Base-by-base conservation (phyloP, 92 coral and sea anemone genomes). In the Umimayanthus chanpuru region DNA sequence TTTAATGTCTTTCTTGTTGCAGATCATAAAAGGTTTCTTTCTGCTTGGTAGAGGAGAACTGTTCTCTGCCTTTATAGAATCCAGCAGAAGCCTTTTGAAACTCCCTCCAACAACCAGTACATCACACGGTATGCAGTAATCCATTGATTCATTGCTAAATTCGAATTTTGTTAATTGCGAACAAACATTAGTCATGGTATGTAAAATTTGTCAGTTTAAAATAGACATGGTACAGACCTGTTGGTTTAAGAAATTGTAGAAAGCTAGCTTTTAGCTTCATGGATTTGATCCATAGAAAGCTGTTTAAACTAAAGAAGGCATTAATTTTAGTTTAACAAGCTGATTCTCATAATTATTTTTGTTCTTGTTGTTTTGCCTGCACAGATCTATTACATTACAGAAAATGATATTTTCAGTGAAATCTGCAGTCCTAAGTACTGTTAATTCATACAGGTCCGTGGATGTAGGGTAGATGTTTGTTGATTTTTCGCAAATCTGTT, bases 11-110 rank as follows among this genome's bases (percentile, higher is more conserved):
- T 20, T 67, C 84, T 4, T 10, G 18, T 28, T 71, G 18, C 83
- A 97, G 99, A 93, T 95, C 67, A 77, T 97, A 29, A 97, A 97
- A 85, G 99, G 92, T 20, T 97, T 96, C 71, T 97, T 96, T 92
- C 88, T 97, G 3, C 93, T 97, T 89, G 99, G 99, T 47, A 91
- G 98, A 84, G 99, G 99, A 44, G 99, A 97, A 75, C 61, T 97
- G 25, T 97, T 97, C 90, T 96, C 98, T 29, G 93, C 95, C 73
- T 94, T 97, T 76, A 95, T 94, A 68, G 97, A 97, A 82, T 88
- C 91, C 23, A 94, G 95, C 55, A 94, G 93, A 74, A 91, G 90
- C 81, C 89, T 97, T 73, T 94, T 97, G 18, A 97, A 93, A 86
- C 91, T 91, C 72, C 99, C 99, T 26, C 97, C 99, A 16, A 90